These are phyloP conservation scores for Okapia johnstoni DNA, from an alignment of 2,113 vertebrate genomes.

Conservation along the genomic window DNA sequence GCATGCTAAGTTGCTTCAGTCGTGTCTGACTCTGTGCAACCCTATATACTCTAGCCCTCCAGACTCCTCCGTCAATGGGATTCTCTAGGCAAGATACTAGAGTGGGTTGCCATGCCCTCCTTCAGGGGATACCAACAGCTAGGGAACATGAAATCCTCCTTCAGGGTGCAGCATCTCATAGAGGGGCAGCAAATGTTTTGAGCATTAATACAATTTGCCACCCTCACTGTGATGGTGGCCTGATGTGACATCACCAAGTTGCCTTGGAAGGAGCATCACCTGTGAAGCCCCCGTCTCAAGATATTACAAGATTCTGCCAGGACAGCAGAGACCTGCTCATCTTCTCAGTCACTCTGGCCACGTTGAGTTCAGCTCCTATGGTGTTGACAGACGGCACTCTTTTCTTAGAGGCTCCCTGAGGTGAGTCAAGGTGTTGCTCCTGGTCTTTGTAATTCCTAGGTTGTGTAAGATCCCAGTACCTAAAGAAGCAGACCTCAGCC, in stretches of 20 bases:
- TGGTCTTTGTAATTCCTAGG: background rate
- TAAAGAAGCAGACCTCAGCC: background rate
- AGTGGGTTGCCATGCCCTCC: background rate
- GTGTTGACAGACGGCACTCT: background rate
- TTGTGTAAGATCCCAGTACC: background rate
- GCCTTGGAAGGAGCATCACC: background rate
- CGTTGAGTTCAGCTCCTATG: background rate
- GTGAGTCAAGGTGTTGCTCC: background rate
- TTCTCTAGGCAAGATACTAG: background rate
- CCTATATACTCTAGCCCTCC: background rate
- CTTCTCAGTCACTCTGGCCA: background rate
- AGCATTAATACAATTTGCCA: background rate
- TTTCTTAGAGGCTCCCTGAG: background rate
- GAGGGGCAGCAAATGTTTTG: background rate
- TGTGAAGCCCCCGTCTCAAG: background rate
- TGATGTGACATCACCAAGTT: background rate
- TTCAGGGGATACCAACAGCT: background rate
- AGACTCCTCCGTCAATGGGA: background rate
- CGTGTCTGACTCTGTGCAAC: rapidly evolving
- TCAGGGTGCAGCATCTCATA: background rate
- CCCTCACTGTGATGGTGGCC: background rate
- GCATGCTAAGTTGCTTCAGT: background rate
- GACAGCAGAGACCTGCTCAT: background rate
- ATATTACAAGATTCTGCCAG: background rate
- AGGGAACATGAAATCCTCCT: background rate